A percentile compares a stretch with the other conserved stretches of the same genome.
phyloP scores from a whole-genome alignment of 2,888 invertebrate genomes.

The Empis livida region DNA sequence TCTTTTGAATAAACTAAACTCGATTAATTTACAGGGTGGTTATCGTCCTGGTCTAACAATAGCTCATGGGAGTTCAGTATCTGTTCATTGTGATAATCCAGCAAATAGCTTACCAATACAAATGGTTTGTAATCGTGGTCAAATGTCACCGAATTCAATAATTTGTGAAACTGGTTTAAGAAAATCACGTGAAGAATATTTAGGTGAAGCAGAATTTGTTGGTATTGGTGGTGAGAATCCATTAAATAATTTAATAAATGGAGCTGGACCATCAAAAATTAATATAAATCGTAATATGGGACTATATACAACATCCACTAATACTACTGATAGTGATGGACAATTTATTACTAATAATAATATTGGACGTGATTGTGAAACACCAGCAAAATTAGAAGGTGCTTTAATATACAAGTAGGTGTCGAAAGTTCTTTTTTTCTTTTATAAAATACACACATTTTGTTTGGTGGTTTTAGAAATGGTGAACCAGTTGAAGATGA shows the following conservation, averaged over 20 bases:
- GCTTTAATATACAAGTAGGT: constrained; percentile 51
- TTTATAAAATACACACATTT: background rate
- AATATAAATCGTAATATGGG: too few relatives aligned
- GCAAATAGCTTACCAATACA: constrained; percentile 38
- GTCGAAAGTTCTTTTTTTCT: background rate
- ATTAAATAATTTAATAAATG: constrained; percentile 10
- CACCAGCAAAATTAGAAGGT: constrained; percentile 53
- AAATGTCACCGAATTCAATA: constrained; percentile 26
- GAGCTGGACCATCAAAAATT: constrained; percentile 2
- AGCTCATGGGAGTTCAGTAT: constrained; percentile 66
- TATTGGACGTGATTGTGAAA: constrained; percentile 25
- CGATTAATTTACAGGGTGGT: constrained; percentile 42
- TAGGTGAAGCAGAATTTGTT: constrained; percentile 15
- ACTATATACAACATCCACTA: background rate
- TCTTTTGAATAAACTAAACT: background rate
- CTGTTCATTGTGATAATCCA: constrained; percentile 51
- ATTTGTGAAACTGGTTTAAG: constrained; percentile 30
- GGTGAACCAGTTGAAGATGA: constrained; percentile 53
- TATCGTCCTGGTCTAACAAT: constrained; percentile 69
- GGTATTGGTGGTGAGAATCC: constrained; percentile 13
- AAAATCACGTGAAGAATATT: constrained; percentile 28
- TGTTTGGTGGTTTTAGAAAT: constrained; percentile 35
- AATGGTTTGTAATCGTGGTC: constrained; percentile 31
- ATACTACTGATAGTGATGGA: constrained; percentile 13
- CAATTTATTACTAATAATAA: constrained; percentile 11